Base-by-base conservation (phyloP, 2,113 vertebrate genomes). In the Tonatia bakeri region DNA sequence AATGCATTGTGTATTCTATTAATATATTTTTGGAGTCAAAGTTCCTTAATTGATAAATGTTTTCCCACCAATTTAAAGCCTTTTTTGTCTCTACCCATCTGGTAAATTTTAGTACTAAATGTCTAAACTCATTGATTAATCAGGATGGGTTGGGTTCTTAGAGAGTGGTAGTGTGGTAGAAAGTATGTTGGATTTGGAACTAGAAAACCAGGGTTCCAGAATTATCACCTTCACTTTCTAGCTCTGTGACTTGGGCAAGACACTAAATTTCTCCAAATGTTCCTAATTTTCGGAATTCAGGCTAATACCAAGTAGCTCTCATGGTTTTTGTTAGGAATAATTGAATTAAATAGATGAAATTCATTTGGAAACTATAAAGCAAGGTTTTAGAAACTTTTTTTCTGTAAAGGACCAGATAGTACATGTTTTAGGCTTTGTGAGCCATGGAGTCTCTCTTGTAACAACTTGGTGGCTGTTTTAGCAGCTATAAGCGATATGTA, bases 21-120 rank as follows among this genome's bases (percentile, higher is more conserved):
- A 87, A 95, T 90, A 47, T 87, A n/a, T 45, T 91, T 96, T 91
- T 95, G 70, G 61, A 93, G 52, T 69, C 59, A 54, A 45, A 82
- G 43, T 67, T 93, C 87, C 67, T 90, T 59, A 69, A 11, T 45
- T 93, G 54, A 84, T 93, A 80, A 65, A 59, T 85, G 19, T 76
- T 94, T 95, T 88, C 31, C 38, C 26, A 81, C 31, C 56, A 85
- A 43, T 75, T 84, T 96, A 93, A 90, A 91, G n/a, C 43, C 67
- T 91, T 73, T 82, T 83, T 36, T 45, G 54, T 73, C 54, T 82
- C 36, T 93, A 72, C 31, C 54, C 26, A 80, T 83, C 33, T 91
- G 93, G 45, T 67, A 93, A 84, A 90, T 90, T 87, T 90, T 91
- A 45, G n/a, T 40, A 79, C 47, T 54, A 93, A 80, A 88, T 67